phyloP scores from a whole-genome alignment of 2,113 vertebrate species.

The Elgaria multicarinata region DNA sequence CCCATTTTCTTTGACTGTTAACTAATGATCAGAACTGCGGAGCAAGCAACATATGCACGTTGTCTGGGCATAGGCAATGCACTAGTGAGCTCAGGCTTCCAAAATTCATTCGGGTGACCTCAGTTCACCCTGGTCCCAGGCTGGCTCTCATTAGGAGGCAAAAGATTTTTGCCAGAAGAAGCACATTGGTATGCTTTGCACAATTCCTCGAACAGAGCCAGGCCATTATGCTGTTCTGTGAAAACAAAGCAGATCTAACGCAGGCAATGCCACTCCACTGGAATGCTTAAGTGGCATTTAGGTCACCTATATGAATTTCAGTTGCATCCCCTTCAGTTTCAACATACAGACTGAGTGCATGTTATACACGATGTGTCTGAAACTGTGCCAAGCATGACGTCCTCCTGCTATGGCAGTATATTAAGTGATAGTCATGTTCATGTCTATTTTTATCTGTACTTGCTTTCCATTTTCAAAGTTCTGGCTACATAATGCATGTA shows the following conservation, averaged over 20 bases:
- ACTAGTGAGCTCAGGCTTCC: background rate
- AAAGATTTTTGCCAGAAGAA: background rate
- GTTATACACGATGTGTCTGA: slow-evolving; percentile 11
- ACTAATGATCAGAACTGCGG: fast-evolving
- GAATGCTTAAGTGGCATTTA: background rate
- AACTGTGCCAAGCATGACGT: background rate
- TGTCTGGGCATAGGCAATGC: background rate
- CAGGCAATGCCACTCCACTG: background rate
- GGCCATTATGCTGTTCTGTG: background rate
- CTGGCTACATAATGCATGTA: background rate
- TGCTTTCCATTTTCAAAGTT: background rate
- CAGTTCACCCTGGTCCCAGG: slow-evolving; percentile 20
- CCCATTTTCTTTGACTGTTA: background rate
- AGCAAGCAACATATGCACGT: background rate
- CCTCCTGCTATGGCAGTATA: background rate
- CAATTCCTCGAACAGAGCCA: background rate
- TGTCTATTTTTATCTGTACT: background rate
- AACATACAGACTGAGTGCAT: fast-evolving
- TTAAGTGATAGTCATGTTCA: background rate
- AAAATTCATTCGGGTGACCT: background rate
- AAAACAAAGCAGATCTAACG: background rate
- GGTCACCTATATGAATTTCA: background rate
- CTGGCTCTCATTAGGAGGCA: slow-evolving; percentile 5
- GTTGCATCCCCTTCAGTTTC: background rate
- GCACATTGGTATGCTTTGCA: background rate